A percentile compares a stretch with the other conserved stretches of the same genome.
phyloP scores from a whole-genome alignment of 1,140 invertebrate genomes.

The Drosophila takahashii region DNA sequence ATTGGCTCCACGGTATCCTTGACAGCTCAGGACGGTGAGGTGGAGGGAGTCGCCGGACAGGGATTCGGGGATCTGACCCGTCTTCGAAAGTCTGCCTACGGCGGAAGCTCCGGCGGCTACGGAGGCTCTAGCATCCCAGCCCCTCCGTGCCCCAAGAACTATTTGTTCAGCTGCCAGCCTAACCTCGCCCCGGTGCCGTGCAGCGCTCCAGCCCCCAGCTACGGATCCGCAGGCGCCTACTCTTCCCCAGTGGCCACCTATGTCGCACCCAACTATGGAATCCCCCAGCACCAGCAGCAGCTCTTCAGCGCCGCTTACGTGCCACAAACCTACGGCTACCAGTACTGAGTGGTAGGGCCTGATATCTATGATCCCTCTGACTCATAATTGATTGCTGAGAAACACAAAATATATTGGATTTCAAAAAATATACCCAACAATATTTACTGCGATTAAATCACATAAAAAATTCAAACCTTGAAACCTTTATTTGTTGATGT shows the following conservation, averaged over 20 bases:
- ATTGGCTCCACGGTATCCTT: conserved; percentile 9
- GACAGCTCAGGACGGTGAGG: conserved; percentile 50
- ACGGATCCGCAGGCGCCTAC: conserved; percentile 74
- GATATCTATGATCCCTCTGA: background rate
- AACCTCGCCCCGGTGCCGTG: conserved; percentile 76
- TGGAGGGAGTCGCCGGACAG: conserved; percentile 40
- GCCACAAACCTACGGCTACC: conserved; percentile 57
- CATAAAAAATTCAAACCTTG: conserved; percentile 9
- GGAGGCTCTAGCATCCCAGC: conserved; percentile 64
- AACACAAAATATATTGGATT: conserved; percentile 17
- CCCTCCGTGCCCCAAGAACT: conserved; percentile 79
- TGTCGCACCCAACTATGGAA: conserved; percentile 58
- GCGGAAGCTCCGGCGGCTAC: conserved; percentile 68
- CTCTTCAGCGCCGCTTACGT: conserved; percentile 49
- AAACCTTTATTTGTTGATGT: background rate
- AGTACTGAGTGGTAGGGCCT: conserved; percentile 39
- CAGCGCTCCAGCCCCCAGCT: conserved; percentile 60
- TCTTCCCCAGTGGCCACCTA: conserved; percentile 66
- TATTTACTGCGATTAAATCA: conserved; percentile 46
- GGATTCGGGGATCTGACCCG: conserved; percentile 70
- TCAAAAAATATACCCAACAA: conserved; percentile 52
- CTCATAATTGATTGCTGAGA: conserved; percentile 29
- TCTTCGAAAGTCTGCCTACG: conserved; percentile 73
- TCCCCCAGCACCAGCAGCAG: conserved; percentile 69
- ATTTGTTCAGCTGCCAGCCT: conserved; percentile 80